Conservation (phyloP, 2,888 invertebrate genomes). For the Unio delphinus region DNA sequence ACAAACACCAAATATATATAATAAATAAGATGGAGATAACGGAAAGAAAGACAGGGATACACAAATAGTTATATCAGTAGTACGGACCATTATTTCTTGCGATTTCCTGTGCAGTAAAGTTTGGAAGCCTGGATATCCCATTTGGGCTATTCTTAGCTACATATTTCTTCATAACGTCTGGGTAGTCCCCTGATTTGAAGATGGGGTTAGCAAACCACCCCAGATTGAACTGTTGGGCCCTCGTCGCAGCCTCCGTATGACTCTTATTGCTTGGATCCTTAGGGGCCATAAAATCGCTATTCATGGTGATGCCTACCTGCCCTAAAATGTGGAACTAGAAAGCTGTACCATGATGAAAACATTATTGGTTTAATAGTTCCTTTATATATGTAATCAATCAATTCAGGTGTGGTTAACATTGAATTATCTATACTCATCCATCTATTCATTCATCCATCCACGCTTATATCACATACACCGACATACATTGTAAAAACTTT, state of each 20-base stretch:
- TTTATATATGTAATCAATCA: too few species aligned
- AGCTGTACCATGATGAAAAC: too few species aligned
- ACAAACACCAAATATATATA: too few species aligned
- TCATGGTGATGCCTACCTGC: slow-evolving; percentile 22
- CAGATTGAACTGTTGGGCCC: slow-evolving; percentile 26
- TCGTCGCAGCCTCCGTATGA: slow-evolving; percentile 20
- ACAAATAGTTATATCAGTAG: background rate
- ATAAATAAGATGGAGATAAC: background rate
- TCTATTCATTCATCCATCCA: too few species aligned
- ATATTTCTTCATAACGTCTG: slow-evolving; percentile 29
- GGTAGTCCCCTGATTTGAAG: slow-evolving; percentile 73
- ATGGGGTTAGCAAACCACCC: slow-evolving; percentile 62
- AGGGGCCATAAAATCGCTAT: slow-evolving; percentile 18
- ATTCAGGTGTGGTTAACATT: too few species aligned
- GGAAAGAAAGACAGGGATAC: background rate
- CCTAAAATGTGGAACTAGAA: slow-evolving; percentile 9
- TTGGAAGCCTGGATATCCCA: slow-evolving; percentile 41
- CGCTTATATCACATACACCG: too few species aligned
- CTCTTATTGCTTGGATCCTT: slow-evolving; percentile 14
- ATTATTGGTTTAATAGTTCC: too few species aligned
- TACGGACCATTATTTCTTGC: slow-evolving; percentile 36
- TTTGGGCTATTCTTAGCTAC: slow-evolving; percentile 23
- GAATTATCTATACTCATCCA: too few species aligned
- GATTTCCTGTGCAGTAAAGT: slow-evolving; percentile 52
- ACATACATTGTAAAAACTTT: too few species aligned